Evolutionary conservation across 35 echinoderm and acorn worm genomes (phyloP).

Genomic region (Apostichopus parvimensis): DNA sequence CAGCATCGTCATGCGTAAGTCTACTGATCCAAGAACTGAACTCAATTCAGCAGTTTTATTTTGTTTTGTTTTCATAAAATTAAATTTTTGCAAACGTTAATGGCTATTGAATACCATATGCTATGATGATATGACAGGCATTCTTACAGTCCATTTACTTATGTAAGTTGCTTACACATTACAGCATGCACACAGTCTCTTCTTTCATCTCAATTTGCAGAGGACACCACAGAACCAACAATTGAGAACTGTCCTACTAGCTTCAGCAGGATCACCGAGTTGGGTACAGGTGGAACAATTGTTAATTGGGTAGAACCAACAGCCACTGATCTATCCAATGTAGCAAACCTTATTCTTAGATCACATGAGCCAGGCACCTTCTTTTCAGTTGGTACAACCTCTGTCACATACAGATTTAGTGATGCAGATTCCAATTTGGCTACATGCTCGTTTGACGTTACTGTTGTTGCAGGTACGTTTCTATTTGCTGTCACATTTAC

Average conservation of each 20-base stretch:
- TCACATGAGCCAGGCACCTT: neutral
- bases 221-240: slow-evolving; percentile 17
- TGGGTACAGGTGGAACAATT: neutral
- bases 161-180: too few species aligned
- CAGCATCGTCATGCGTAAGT: neutral
- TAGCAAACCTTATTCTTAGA: too few species aligned
- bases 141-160: too few species aligned
- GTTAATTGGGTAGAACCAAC: slow-evolving; percentile 57
- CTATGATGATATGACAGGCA: too few species aligned
- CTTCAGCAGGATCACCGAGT: neutral
- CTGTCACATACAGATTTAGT: slow-evolving; percentile 32
- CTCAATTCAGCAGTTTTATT: too few species aligned
- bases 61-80: too few species aligned
- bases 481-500: too few species aligned
- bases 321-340: too few species aligned
- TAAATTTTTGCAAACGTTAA: too few species aligned
- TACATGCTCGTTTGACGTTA: slow-evolving; percentile 22
- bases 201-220: neutral
- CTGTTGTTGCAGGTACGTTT: neutral
- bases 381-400: slow-evolving; percentile 37
- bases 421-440: slow-evolving; percentile 16
- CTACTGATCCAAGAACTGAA: too few species aligned
- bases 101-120: too few species aligned
- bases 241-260: slow-evolving; percentile 48
- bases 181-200: too few species aligned